Evolutionary conservation across 2,113 vertebrate genomes (phyloP).

Genomic region (Caranx ignobilis): DNA sequence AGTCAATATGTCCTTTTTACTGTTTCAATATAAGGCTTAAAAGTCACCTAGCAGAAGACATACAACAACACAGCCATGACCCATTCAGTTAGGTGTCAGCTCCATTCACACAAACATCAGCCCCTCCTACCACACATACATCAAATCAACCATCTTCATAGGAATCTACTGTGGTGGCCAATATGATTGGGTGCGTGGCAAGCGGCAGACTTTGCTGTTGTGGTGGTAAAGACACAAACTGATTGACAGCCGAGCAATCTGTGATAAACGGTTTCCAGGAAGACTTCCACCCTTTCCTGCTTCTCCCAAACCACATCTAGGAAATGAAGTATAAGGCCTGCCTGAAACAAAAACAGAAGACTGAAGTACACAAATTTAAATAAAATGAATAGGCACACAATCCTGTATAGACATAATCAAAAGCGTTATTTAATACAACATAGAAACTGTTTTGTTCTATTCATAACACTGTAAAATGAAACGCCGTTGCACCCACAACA

Average conservation of each 20-base stretch:
- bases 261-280: constrained; percentile 42
- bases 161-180: constrained; percentile 4
- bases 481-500: neutral
- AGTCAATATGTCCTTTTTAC: constrained; percentile 72
- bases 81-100: constrained; percentile 61
- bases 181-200: constrained; percentile 42
- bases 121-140: constrained; percentile 42
- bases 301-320: neutral
- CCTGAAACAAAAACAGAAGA: neutral
- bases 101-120: constrained; percentile 42
- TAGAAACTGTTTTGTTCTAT: neutral
- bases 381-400: neutral
- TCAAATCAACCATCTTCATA: constrained; percentile 36
- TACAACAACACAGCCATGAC: constrained; percentile 64
- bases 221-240: constrained; percentile 34
- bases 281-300: constrained; percentile 27
- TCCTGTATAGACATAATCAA: neutral
- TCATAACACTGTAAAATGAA: neutral
- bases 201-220: neutral
- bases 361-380: neutral
- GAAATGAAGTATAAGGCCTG: constrained; percentile 7
- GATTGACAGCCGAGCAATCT: constrained; percentile 61
- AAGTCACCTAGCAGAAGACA: constrained; percentile 55
- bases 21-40: constrained; percentile 60
- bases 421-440: constrained; percentile 20